These are phyloP conservation scores for Drosophila sordidula DNA, from an alignment of 2,888 invertebrate species.

Conservation along the genomic window DNA sequence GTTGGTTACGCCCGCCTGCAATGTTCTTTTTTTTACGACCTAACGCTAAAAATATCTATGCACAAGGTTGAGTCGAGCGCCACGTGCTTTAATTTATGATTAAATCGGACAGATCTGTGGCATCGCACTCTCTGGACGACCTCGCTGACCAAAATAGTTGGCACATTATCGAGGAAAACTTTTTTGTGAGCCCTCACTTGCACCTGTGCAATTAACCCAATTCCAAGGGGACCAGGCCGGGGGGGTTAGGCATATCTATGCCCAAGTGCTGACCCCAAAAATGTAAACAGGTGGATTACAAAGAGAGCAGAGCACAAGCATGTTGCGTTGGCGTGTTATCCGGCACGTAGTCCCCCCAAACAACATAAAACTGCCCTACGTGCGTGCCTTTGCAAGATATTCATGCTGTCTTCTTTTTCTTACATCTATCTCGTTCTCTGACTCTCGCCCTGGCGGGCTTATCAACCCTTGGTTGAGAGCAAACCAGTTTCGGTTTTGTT, in stretches of 20 bases:
- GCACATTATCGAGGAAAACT: conserved; percentile 9
- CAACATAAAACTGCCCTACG: conserved; percentile 54
- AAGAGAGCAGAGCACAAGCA: conserved; percentile 8
- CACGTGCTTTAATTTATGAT: conserved; percentile 62
- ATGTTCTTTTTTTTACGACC: background rate
- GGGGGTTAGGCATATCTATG: conserved; percentile 29
- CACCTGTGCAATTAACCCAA: conserved; percentile 47
- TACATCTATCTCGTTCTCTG: background rate
- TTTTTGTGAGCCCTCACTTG: background rate
- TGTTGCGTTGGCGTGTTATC: conserved; percentile 64
- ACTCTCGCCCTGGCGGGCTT: conserved; percentile 19
- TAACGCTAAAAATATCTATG: conserved; percentile 21
- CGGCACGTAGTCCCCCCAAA: conserved; percentile 69
- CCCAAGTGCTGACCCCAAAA: conserved; percentile 56
- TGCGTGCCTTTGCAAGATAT: conserved; percentile 42
- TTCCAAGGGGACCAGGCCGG: background rate
- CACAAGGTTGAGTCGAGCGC: conserved; percentile 52
- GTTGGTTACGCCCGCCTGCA: too few relatives aligned
- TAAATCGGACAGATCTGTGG: conserved; percentile 25
- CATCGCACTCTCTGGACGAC: conserved; percentile 19
- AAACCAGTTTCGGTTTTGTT: conserved; percentile 55
- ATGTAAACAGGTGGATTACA: conserved; percentile 31
- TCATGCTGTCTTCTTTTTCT: background rate
- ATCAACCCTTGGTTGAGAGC: conserved; percentile 36
- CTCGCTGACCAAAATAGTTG: conserved; percentile 15